phyloP scores from a whole-genome alignment of 2,113 vertebrate species.

The Marcusenius ussheri region DNA sequence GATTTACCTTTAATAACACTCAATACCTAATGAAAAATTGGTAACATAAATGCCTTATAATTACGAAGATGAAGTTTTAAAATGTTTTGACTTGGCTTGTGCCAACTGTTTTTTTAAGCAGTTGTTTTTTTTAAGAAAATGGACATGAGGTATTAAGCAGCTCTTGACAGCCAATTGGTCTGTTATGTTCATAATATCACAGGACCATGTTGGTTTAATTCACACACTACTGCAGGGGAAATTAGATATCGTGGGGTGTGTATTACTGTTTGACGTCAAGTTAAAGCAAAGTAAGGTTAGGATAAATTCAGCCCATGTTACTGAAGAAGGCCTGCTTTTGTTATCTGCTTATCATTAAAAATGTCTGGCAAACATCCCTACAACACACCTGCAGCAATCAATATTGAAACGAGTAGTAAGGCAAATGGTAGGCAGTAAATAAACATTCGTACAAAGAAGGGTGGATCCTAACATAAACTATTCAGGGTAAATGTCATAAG shows the following conservation, averaged over 20 bases:
- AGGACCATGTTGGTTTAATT: neutral
- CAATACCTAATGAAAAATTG: neutral
- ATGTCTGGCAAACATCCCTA: neutral
- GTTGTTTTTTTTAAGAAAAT: neutral
- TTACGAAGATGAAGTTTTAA: neutral
- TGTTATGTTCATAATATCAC: neutral
- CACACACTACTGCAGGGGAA: neutral
- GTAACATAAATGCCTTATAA: neutral
- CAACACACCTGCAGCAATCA: neutral
- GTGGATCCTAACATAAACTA: neutral
- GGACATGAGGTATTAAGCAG: neutral
- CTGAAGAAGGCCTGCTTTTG: neutral
- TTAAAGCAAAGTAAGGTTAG: neutral
- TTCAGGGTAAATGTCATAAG: neutral
- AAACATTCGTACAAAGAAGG: neutral
- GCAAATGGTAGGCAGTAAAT: slow-evolving; percentile 8
- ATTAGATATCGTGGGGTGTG: neutral
- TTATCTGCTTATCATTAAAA: neutral
- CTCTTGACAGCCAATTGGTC: neutral
- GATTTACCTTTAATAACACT: neutral
- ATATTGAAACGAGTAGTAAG: neutral
- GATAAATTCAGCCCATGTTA: neutral
- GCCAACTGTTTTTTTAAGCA: neutral
- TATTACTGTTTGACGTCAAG: neutral
- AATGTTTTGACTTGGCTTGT: neutral